These are phyloP conservation scores for Cryptoprocta ferox DNA, from an alignment of 2,797 vertebrate species.

Conservation along the genomic window DNA sequence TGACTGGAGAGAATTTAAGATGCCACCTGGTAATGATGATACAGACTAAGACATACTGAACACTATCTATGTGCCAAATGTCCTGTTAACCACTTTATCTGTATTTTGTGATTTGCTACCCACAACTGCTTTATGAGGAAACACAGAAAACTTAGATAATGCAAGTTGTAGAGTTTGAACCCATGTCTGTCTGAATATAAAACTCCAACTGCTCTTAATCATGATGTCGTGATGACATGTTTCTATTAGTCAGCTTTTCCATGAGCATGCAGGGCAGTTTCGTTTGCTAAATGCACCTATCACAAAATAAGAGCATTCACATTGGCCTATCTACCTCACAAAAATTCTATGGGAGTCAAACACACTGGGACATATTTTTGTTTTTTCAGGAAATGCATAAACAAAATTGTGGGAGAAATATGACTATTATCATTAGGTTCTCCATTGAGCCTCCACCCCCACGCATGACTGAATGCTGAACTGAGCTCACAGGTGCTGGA, in stretches of 20 bases:
- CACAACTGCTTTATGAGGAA: background rate
- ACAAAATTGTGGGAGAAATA: background rate
- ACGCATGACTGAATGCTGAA: background rate
- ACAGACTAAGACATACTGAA: background rate
- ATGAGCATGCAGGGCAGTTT: background rate
- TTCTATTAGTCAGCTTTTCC: background rate
- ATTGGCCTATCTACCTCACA: background rate
- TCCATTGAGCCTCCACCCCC: background rate
- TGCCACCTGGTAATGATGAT: background rate
- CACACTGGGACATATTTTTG: background rate
- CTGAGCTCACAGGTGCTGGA: background rate
- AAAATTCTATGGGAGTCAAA: background rate
- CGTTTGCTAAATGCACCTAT: background rate
- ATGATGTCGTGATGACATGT: background rate
- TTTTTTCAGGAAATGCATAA: background rate
- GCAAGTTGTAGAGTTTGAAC: background rate
- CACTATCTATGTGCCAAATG: background rate
- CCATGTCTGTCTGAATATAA: background rate
- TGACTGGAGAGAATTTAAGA: background rate
- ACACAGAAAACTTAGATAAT: background rate
- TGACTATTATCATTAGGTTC: background rate
- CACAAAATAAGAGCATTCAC: background rate
- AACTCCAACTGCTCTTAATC: background rate
- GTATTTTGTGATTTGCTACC: background rate
- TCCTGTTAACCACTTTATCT: background rate